phyloP scores from a whole-genome alignment of 2,888 invertebrate species.

The Tenthredo mesomela region DNA sequence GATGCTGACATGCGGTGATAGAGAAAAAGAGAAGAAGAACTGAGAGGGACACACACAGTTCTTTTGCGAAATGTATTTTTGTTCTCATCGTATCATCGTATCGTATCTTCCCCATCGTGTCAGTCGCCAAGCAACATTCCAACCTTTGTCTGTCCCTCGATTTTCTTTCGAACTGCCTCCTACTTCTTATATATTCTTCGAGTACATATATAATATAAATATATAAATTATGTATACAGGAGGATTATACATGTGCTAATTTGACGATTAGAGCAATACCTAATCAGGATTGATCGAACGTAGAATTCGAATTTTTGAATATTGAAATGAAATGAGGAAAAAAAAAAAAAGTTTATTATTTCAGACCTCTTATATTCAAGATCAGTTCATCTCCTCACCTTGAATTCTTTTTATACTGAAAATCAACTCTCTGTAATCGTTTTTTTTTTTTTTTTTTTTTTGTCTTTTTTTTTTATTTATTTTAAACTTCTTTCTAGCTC shows the following conservation, averaged over 20 bases:
- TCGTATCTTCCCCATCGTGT: background rate
- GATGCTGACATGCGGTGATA: background rate
- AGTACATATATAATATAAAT: background rate
- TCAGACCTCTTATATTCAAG: background rate
- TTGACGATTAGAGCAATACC: background rate
- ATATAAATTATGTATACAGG: background rate
- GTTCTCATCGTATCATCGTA: background rate
- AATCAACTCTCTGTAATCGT: background rate
- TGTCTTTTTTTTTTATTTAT: too few relatives aligned
- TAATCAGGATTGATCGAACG: background rate
- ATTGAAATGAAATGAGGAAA: background rate
- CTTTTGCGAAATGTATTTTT: constrained; percentile 11
- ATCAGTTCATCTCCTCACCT: background rate
- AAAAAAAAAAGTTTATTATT: background rate
- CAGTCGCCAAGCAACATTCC: constrained; percentile 65
- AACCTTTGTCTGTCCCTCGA: constrained; percentile 58
- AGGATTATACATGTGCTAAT: background rate
- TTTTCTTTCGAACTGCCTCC: background rate
- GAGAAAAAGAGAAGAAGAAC: background rate
- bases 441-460: too few relatives aligned
- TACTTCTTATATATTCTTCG: background rate
- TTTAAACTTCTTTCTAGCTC: background rate
- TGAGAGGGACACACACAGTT: background rate
- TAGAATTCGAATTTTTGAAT: background rate
- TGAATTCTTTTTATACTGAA: background rate